These are phyloP conservation scores for Ptychobarbus kaznakovi DNA, from an alignment of 2,797 vertebrate species.

Conservation along the genomic window DNA sequence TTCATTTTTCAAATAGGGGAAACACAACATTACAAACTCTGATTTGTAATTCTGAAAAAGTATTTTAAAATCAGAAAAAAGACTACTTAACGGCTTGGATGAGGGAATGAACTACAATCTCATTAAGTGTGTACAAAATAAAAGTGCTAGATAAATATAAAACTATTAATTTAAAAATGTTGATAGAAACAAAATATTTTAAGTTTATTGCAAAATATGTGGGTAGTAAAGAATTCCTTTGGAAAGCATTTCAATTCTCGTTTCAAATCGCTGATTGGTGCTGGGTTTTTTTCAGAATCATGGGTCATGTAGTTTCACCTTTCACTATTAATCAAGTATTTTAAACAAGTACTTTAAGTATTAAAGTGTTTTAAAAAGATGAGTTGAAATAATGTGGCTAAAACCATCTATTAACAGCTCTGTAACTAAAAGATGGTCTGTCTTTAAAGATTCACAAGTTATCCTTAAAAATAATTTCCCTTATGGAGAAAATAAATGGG, in stretches of 20 bases:
- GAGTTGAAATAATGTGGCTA: background rate
- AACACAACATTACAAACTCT: background rate
- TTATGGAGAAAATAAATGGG: background rate
- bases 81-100: background rate
- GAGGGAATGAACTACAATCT: background rate
- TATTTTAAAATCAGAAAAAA: background rate
- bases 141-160: background rate
- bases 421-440: background rate
- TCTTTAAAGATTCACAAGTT: background rate
- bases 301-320: background rate
- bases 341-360: background rate
- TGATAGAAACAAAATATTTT: background rate
- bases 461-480: background rate
- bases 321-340: background rate
- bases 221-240: background rate
- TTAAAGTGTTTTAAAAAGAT: background rate
- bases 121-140: background rate
- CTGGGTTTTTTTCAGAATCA: background rate
- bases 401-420: background rate
- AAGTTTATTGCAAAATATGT: background rate
- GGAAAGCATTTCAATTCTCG: background rate
- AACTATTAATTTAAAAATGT: background rate
- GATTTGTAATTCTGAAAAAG: background rate
- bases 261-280: background rate
- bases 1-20: background rate